Evolutionary conservation across 2,888 invertebrate species (phyloP).

Genomic region (Drosophila austrosaltans): DNA sequence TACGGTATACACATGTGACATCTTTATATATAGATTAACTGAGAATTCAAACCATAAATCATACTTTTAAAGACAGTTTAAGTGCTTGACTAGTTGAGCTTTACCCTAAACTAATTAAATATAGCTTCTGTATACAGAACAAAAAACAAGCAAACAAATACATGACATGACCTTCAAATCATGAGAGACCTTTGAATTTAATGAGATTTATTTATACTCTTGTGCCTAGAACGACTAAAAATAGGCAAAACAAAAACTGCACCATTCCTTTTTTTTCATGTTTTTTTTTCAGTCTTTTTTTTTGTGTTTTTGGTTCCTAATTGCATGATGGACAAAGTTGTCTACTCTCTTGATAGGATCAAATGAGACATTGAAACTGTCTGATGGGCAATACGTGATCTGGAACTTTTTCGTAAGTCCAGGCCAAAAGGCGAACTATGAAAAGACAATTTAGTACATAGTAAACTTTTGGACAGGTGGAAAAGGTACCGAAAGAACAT

Average conservation of each 20-base stretch:
- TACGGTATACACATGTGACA: not conserved
- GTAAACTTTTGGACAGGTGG: slow-evolving; percentile 2
- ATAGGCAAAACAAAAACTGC: not conserved
- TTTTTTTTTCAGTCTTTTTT: not conserved
- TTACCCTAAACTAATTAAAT: not conserved
- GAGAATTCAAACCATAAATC: not conserved
- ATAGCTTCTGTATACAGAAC: no score
- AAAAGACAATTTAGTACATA: slow-evolving; percentile 19
- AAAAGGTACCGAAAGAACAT: not conserved
- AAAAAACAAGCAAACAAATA: not conserved
- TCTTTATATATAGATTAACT: not conserved
- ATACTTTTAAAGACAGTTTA: not conserved
- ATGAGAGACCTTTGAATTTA: slow-evolving; percentile 1
- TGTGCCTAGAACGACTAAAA: not conserved
- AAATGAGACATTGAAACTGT: slow-evolving; percentile 40
- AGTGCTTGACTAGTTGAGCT: not conserved
- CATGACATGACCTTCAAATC: not conserved
- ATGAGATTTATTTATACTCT: slow-evolving; percentile 7
- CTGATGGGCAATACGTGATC: slow-evolving; percentile 58
- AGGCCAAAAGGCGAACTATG: slow-evolving; percentile 18
- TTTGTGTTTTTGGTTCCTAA: slow-evolving; percentile 8
- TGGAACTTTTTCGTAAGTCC: slow-evolving; percentile 15
- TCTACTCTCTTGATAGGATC: slow-evolving; percentile 26
- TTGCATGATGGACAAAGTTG: slow-evolving; percentile 33
- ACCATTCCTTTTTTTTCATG: not conserved